phyloP scores from a whole-genome alignment of 2,888 invertebrate species.

The Phasia obesa region DNA sequence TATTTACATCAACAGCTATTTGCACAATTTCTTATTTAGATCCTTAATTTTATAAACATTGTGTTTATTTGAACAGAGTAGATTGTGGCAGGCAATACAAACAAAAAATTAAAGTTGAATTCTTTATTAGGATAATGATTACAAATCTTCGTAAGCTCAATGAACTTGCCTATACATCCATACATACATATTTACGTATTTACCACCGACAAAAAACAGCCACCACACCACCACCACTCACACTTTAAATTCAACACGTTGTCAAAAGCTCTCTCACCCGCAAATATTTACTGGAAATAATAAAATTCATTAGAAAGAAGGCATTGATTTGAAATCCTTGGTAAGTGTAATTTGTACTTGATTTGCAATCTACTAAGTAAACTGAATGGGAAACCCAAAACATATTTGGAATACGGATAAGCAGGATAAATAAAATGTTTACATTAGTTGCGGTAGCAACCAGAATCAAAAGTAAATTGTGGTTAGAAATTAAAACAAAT shows the following conservation, averaged over 20 bases:
- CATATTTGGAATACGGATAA: constrained; percentile 55
- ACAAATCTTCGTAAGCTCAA: constrained; percentile 64
- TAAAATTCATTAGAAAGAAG: constrained; percentile 57
- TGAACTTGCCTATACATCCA: too few species aligned
- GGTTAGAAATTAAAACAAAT: constrained; percentile 52
- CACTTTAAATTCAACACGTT: constrained; percentile 58
- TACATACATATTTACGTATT: too few species aligned
- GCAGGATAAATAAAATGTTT: constrained; percentile 48
- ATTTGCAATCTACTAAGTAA: constrained; percentile 57
- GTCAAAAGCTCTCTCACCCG: constrained; percentile 27
- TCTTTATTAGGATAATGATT: constrained; percentile 67
- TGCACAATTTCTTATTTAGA: constrained; percentile 51
- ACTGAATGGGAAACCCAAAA: constrained; percentile 47
- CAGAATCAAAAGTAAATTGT: constrained; percentile 49
- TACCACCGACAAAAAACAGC: constrained; percentile 33
- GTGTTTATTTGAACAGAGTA: constrained; percentile 5
- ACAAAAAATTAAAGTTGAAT: constrained; percentile 60
- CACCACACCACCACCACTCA: constrained; percentile 35
- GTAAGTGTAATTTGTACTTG: constrained; percentile 15
- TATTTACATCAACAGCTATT: constrained; percentile 42
- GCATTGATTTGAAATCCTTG: constrained; percentile 19
- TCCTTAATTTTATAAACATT: constrained; percentile 57
- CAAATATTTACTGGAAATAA: constrained; percentile 36
- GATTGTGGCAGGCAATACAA: constrained; percentile 18
- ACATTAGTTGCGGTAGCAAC: constrained; percentile 16